Base-by-base conservation (phyloP, 2,888 invertebrate genomes). In the Cosmia trapezina region DNA sequence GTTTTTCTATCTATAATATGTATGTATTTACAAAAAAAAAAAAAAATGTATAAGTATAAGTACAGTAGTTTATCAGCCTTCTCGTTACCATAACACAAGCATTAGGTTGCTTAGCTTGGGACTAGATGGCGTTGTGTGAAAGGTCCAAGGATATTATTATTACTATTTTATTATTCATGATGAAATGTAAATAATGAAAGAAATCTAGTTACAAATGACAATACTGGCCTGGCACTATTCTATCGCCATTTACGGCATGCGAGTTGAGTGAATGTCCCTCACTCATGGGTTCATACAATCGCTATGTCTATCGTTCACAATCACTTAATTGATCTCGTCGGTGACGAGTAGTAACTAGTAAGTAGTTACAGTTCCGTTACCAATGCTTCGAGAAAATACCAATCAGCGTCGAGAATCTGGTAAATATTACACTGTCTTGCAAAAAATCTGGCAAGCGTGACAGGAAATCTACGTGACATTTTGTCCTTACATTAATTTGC, bases 241-340 rank as follows among this genome's bases (percentile, higher is more conserved):
- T 61, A 70, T 62, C 12, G 22, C 69, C 65, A 53, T 76, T 43
- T 68, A 65, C 22, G 45, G 70, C 37, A 49, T 28, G 43, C 43
- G 41, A 41, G 54, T 60, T 73, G 73, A 73, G 80, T 71, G 80
- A 84, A 84, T 83, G 76, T 76, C 51, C 71, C 70, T 80, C 74
- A 76, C 77, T 67, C 51, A 54, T 67, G 61, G 73, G 64, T 70
- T 68, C 65, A 57, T 62, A 83, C 68, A 83, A 76, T 87, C 75
- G 74, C 83, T 70, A 72, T 79, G 79, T 80, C 79, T 87, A 89
- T 89, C 88, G 70, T 72, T 79, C 77, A 79, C 88, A 88, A 92
- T 92, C 91, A 81, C 81, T 85, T 92, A 92, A 93, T 92, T 91
- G 90, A 91, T 92, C 89, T 88, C 72, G 87, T 86, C 72, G 76